A percentile compares a stretch with the other conserved stretches of the same genome.
phyloP scores from a whole-genome alignment of 2,113 vertebrate species.

The Passer domesticus region DNA sequence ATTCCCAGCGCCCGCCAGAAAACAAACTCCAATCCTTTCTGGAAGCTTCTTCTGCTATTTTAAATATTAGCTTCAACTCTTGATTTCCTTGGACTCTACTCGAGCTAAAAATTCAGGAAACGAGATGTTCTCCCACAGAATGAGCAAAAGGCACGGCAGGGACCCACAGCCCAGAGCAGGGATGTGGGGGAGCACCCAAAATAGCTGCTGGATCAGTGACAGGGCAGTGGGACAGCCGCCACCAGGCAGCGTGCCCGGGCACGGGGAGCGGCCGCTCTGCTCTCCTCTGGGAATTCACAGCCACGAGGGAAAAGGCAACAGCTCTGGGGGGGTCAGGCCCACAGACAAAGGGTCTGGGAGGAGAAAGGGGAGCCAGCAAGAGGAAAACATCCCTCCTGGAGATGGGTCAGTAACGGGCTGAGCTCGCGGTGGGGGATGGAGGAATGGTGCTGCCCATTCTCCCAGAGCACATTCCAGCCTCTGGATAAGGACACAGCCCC shows the following conservation, averaged over 20 bases:
- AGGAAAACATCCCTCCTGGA: neutral
- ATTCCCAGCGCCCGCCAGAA: neutral
- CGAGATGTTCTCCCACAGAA: constrained; percentile 18
- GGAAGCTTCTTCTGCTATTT: constrained; percentile 7
- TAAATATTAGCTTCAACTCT: neutral
- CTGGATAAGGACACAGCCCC: fast-evolving
- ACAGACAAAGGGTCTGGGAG: neutral
- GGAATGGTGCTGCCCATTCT: neutral
- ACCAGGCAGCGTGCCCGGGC: neutral
- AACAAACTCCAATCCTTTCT: neutral
- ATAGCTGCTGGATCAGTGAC: neutral
- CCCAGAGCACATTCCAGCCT: neutral
- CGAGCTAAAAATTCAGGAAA: constrained; percentile 26
- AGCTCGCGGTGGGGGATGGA: neutral
- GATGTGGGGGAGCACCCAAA: neutral
- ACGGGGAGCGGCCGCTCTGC: neutral
- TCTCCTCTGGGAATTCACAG: neutral
- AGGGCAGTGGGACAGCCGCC: neutral
- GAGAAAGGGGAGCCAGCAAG: neutral
- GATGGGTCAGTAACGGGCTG: neutral
- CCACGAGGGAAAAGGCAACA: neutral
- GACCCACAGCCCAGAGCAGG: neutral
- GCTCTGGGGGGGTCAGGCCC: neutral
- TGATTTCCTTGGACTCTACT: constrained; percentile 13
- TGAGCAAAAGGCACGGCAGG: neutral